Percentiles rank a stretch among this genome's conserved stretches.
Evolutionary conservation across 2,888 invertebrate species (phyloP).

Genomic region (Thera obeliscata): DNA sequence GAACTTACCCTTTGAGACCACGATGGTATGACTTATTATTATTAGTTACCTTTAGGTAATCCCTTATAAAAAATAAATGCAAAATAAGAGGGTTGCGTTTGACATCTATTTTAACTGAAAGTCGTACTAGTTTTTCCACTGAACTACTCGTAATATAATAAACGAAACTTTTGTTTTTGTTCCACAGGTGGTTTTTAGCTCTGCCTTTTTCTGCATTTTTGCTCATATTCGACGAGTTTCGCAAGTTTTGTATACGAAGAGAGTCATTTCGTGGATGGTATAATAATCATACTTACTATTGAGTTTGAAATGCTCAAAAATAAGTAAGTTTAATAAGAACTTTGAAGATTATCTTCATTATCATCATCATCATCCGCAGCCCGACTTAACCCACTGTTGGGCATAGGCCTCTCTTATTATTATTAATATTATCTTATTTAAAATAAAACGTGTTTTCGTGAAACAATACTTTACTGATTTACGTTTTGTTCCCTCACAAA

Average conservation of each 20-base stretch:
- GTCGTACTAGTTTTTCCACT: background rate
- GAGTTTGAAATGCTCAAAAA: slow-evolving; percentile 22
- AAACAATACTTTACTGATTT: slow-evolving; percentile 42
- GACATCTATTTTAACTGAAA: too few species aligned
- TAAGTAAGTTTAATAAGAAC: background rate
- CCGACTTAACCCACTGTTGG: too few species aligned
- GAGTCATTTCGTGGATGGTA: slow-evolving; percentile 68
- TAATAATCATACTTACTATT: slow-evolving; percentile 69
- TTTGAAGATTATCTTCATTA: too few species aligned
- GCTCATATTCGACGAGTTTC: slow-evolving; percentile 89
- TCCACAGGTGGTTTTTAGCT: slow-evolving; percentile 88
- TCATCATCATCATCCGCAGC: too few species aligned
- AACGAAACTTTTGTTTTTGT: background rate
- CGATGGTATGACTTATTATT: slow-evolving; percentile 57
- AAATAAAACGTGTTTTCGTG: slow-evolving; percentile 27
- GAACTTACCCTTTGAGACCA: slow-evolving; percentile 82
- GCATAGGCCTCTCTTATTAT: too few species aligned
- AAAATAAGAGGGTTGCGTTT: too few species aligned
- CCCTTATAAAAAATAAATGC: too few species aligned
- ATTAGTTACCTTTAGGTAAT: too few species aligned
- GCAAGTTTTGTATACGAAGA: slow-evolving; percentile 87
- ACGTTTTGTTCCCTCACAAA: slow-evolving; percentile 45
- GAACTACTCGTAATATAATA: background rate
- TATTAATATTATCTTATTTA: background rate
- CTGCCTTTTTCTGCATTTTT: slow-evolving; percentile 89